Base-by-base conservation (phyloP, 2,113 vertebrate genomes). In the Corythornis vintsioides region DNA sequence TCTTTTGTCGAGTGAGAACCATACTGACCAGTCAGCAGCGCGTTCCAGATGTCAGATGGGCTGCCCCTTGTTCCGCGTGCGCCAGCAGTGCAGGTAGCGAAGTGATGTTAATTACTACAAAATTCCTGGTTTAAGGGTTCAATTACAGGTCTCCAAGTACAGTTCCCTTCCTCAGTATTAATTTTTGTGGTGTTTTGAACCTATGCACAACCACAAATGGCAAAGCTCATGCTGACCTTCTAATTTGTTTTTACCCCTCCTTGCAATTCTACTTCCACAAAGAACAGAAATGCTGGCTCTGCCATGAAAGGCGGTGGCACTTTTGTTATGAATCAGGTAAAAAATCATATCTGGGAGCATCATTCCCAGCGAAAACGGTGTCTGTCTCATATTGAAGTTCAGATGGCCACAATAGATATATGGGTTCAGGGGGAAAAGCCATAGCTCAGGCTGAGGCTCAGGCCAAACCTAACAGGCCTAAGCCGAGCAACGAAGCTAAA, bases 121-220 rank as follows among this genome's bases (percentile, higher is more conserved):
- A 96, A 61, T 69, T 72, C 88, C 35, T 75, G 45, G 63, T 72
- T 90, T 86, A 91, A 89, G 65, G 64, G 73, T 86, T 90, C 76
- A 88, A 1, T 47, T 75, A 20, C 38, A 74, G 47, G 61, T 80
- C 60, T 91, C 42, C 12, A 48, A 88, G 43, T 40, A 50, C 50
- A 80, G 17, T 40, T 71, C 35, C 57, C 3, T 29, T 83, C 29
- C 43, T 52, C 40, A 13, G 12, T 43, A 52, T 77, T 88, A 42
- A 47, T 40, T 89, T 71, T 8, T 66, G 47, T 40, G 25, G 12
- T 74, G n/a, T 74, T 81, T 73, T 71, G 72, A 74, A 25, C 8
- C 22, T 20, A 5, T 38, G 29, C 69, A 33, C 8, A 11, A 24
- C 42, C 10, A 67, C 0, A 0, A 60, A 75, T 24, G 15, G 47